Conservation (phyloP, 2,797 vertebrate species). For the Ctenopoma kingsleyae region DNA sequence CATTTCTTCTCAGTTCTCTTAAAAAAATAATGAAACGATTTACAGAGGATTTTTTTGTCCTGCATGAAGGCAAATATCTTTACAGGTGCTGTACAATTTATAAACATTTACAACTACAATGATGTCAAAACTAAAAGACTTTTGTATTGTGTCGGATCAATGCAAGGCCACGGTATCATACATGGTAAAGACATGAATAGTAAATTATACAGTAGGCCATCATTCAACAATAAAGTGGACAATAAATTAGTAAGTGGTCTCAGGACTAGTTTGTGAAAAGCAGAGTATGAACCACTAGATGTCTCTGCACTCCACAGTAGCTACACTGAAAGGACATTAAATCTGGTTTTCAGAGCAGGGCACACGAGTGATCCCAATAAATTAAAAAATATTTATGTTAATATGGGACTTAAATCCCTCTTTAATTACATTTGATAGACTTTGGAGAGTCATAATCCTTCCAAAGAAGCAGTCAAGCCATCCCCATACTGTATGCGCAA, state of each 20-base stretch:
- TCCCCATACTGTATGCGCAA: slow-evolving; percentile 30
- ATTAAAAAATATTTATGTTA: neutral
- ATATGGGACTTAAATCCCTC: slow-evolving; percentile 4
- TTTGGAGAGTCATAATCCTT: slow-evolving; percentile 6
- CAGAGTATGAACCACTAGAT: slow-evolving; percentile 65
- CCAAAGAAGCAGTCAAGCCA: slow-evolving; percentile 16
- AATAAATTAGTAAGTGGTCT: slow-evolving; percentile 65
- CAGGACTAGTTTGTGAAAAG: slow-evolving; percentile 26
- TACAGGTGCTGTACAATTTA: slow-evolving; percentile 99
- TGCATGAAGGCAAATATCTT: slow-evolving; percentile 91
- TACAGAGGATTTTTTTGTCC: slow-evolving; percentile 86
- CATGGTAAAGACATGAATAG: slow-evolving; percentile 74
- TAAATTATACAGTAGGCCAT: slow-evolving; percentile 81
- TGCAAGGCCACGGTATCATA: slow-evolving; percentile 93
- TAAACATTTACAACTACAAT: slow-evolving; percentile 98
- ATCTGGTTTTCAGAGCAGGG: slow-evolving; percentile 37
- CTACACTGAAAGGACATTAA: slow-evolving; percentile 37
- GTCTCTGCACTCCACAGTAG: slow-evolving; percentile 67
- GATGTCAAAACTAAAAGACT: slow-evolving; percentile 83
- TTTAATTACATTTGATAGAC: slow-evolving; percentile 20
- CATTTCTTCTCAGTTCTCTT: slow-evolving; percentile 89
- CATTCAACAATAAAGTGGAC: slow-evolving; percentile 57
- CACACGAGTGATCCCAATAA: slow-evolving; percentile 32
- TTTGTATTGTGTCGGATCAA: slow-evolving; percentile 82
- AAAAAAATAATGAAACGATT: slow-evolving; percentile 99